Evolutionary conservation across 2,888 invertebrate species (phyloP).

Genomic region (Habroteleia sp.): DNA sequence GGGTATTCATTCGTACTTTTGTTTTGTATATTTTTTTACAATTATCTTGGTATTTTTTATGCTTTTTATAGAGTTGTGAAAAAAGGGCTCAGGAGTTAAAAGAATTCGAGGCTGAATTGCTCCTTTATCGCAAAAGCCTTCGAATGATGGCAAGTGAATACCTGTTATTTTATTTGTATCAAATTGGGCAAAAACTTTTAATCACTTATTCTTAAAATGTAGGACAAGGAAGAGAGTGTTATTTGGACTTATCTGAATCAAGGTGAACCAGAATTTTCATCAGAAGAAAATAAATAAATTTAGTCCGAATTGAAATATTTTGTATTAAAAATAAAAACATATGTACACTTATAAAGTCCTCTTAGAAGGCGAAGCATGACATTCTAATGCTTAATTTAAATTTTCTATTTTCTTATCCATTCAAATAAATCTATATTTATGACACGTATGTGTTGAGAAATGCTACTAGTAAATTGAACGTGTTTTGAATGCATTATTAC

Average conservation of each 20-base stretch:
- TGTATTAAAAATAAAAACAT: conserved; percentile 13
- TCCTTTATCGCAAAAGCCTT: conserved; percentile 39
- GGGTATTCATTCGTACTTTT: no score
- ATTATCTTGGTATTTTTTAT: no score
- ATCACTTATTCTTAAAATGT: not conserved
- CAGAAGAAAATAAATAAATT: not conserved
- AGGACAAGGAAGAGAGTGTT: conserved; percentile 7
- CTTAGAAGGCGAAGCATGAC: no score
- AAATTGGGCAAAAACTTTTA: no score
- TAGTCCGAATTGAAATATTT: not conserved
- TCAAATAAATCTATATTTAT: no score
- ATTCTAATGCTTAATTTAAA: no score
- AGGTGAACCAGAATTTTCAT: conserved; percentile 8
- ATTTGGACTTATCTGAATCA: conserved; percentile 4
- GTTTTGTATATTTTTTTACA: no score
- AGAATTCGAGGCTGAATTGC: conserved; percentile 60
- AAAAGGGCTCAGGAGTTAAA: conserved; percentile 45
- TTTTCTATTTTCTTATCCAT: no score
- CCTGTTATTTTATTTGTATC: not conserved
- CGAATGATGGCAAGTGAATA: conserved; percentile 23
- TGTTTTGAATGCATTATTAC: no score
- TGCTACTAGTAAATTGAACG: no score
- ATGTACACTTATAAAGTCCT: conserved; percentile 10
- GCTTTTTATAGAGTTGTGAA: conserved; percentile 60
- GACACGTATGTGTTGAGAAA: no score